Evolutionary conservation across 2,888 invertebrate species (phyloP).

Genomic region (Agrotis segetum): DNA sequence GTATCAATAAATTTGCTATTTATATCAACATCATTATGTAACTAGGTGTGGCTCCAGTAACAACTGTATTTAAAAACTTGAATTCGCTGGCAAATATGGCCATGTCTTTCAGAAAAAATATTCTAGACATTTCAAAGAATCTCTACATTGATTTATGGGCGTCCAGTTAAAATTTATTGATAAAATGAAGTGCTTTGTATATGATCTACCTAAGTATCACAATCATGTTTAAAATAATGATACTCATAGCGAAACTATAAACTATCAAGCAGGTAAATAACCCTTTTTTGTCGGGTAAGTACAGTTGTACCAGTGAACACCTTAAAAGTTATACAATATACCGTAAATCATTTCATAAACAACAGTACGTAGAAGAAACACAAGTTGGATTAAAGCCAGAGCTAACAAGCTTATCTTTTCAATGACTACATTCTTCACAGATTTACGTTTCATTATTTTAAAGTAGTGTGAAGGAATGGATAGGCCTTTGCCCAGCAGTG

Average conservation of each 20-base stretch:
- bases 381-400: constrained; percentile 72
- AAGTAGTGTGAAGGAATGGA: constrained; percentile 1
- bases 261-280: constrained; percentile 35
- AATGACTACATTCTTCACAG: constrained; percentile 58
- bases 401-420: constrained; percentile 53
- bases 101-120: constrained; percentile 7
- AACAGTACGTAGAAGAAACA: constrained; percentile 42
- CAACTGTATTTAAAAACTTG: constrained; percentile 34
- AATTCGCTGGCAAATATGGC: constrained; percentile 8
- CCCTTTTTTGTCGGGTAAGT: constrained; percentile 35
- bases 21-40: constrained; percentile 60
- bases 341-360: constrained; percentile 58
- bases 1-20: constrained; percentile 65
- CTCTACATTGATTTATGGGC: constrained; percentile 6
- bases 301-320: constrained; percentile 43
- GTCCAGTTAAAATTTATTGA: constrained; percentile 1
- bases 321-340: constrained; percentile 55
- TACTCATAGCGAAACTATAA: constrained; percentile 21
- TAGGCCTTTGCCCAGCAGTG: no score
- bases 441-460: constrained; percentile 65
- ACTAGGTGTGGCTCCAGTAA: constrained; percentile 50
- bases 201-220: constrained; percentile 6
- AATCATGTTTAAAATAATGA: constrained; percentile 30
- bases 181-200: neutral
- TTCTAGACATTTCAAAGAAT: constrained; percentile 16